Evolutionary conservation across 2,888 invertebrate genomes (phyloP).

Genomic region (Limnephilus lunatus): DNA sequence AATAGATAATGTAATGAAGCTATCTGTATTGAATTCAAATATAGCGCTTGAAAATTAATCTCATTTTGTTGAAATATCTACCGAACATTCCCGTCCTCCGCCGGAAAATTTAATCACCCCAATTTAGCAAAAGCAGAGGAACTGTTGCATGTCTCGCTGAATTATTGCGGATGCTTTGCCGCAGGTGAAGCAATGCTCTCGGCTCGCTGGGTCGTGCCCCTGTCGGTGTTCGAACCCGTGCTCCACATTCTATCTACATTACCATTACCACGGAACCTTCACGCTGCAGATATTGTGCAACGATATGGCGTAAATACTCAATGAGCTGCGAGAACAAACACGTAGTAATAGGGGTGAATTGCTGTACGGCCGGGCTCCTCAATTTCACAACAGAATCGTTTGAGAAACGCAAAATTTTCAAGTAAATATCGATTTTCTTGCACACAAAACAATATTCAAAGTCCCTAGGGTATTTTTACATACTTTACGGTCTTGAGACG

Average conservation of each 20-base stretch:
- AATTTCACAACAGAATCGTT: background rate
- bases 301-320: background rate
- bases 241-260: background rate
- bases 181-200: background rate
- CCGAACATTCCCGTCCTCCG: too few species aligned
- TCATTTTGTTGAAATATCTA: too few species aligned
- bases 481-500: too few species aligned
- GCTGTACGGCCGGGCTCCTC: background rate
- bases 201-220: background rate
- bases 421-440: background rate
- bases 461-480: too few species aligned
- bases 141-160: background rate
- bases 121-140: background rate
- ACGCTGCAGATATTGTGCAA: background rate
- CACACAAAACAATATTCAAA: too few species aligned
- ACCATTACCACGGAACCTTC: background rate
- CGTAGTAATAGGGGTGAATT: background rate
- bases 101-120: too few species aligned
- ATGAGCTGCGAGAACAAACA: constrained; percentile 4
- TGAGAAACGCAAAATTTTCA: background rate
- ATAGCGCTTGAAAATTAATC: too few species aligned
- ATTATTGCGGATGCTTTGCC: background rate
- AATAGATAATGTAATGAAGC: too few species aligned
- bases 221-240: background rate
- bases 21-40: too few species aligned